phyloP scores from a whole-genome alignment of 2,113 vertebrate species.

The Sporophila hypoxantha region DNA sequence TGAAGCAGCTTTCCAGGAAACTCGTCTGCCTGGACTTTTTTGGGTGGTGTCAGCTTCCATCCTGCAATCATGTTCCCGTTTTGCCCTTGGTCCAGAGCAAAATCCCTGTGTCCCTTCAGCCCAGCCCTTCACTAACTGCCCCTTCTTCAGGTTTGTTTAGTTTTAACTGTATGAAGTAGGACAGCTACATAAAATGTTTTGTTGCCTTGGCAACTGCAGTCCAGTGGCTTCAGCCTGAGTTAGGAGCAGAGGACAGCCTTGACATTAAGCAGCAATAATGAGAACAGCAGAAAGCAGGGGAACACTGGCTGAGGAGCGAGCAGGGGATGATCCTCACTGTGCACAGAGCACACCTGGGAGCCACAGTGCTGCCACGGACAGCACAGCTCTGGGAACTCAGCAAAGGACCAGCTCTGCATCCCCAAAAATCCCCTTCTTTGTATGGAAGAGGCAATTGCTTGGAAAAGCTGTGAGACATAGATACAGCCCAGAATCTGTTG shows the following conservation, averaged over 20 bases:
- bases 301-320: neutral
- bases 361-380: neutral
- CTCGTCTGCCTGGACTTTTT: neutral
- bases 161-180: neutral
- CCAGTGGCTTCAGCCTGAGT: neutral
- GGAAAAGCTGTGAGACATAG: neutral
- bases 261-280: constrained; percentile 10
- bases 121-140: neutral
- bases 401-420: neutral
- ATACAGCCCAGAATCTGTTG: neutral
- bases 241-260: neutral
- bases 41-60: neutral
- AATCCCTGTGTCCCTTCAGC: neutral
- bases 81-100: neutral
- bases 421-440: neutral
- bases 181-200: constrained; percentile 13
- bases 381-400: accelerated
- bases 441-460: neutral
- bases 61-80: neutral
- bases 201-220: constrained; percentile 45
- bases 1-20: neutral
- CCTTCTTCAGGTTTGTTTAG: neutral
- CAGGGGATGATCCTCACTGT: neutral
- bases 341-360: neutral
- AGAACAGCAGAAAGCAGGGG: neutral